These are phyloP conservation scores for Magallana angulata DNA, from an alignment of 1,140 invertebrate genomes.

Conservation along the genomic window DNA sequence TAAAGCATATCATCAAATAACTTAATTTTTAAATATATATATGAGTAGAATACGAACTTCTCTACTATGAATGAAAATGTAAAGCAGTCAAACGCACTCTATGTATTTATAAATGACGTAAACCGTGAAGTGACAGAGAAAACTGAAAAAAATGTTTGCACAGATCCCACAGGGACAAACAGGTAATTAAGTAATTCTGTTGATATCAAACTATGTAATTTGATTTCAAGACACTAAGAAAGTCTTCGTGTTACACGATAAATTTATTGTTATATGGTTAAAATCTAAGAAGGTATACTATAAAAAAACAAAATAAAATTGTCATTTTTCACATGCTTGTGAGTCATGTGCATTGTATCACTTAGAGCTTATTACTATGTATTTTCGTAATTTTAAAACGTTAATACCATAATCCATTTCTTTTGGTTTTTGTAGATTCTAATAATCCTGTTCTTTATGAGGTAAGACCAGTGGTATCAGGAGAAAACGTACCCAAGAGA, in stretches of 20 bases:
- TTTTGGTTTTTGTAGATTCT: neutral
- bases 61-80: neutral
- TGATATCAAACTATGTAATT: neutral
- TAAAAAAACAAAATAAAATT: too few relatives aligned
- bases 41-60: neutral
- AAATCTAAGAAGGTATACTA: too few relatives aligned
- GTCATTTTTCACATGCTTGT: too few relatives aligned
- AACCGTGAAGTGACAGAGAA: constrained; percentile 14
- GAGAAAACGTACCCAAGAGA: too few relatives aligned
- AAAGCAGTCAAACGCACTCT: neutral
- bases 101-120: neutral
- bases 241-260: too few relatives aligned
- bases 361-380: neutral
- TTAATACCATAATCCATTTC: neutral
- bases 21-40: too few relatives aligned
- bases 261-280: too few relatives aligned
- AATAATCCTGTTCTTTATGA: constrained; percentile 43
- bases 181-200: constrained; percentile 13
- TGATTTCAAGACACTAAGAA: neutral
- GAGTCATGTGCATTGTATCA: neutral
- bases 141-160: constrained; percentile 41
- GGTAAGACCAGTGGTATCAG: constrained; percentile 28
- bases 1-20: too few relatives aligned
- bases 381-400: too few relatives aligned
- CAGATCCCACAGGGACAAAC: constrained; percentile 43